A percentile compares a stretch with the other conserved stretches of the same genome.
Conservation (phyloP, 2,113 vertebrate species). For the Trachemys scripta region DNA sequence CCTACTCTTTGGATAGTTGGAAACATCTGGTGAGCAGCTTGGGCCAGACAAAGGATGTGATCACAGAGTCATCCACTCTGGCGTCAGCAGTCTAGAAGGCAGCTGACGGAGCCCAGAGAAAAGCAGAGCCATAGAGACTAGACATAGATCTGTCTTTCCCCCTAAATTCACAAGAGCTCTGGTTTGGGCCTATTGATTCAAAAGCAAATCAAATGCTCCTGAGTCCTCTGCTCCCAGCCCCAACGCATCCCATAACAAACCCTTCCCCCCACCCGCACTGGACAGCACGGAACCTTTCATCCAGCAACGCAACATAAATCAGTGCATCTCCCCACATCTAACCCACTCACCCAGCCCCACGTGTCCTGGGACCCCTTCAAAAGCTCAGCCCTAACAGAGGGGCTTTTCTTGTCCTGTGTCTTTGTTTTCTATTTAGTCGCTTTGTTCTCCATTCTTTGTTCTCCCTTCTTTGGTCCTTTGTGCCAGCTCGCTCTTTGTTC, state of each 20-base stretch:
- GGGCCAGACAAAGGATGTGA: not conserved
- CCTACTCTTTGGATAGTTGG: not conserved
- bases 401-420: conserved; percentile 62
- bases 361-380: conserved; percentile 10
- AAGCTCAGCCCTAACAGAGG: conserved; percentile 35
- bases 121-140: not conserved
- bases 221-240: not conserved
- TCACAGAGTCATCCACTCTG: not conserved
- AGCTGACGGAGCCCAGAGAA: not conserved
- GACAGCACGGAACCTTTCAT: not conserved
- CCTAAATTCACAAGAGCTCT: not conserved
- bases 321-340: not conserved
- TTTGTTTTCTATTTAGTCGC: conserved; percentile 69
- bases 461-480: conserved; percentile 72
- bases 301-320: not conserved
- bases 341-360: not conserved
- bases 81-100: not conserved
- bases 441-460: conserved; percentile 43
- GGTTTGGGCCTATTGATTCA: not conserved
- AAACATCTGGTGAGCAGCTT: not conserved
- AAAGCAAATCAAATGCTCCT: not conserved
- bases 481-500: conserved; percentile 75
- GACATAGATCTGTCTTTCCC: not conserved
- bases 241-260: not conserved
- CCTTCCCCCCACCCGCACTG: not conserved